These are phyloP conservation scores for Heliconius congener DNA, from an alignment of 1,140 invertebrate species.

Conservation along the genomic window DNA sequence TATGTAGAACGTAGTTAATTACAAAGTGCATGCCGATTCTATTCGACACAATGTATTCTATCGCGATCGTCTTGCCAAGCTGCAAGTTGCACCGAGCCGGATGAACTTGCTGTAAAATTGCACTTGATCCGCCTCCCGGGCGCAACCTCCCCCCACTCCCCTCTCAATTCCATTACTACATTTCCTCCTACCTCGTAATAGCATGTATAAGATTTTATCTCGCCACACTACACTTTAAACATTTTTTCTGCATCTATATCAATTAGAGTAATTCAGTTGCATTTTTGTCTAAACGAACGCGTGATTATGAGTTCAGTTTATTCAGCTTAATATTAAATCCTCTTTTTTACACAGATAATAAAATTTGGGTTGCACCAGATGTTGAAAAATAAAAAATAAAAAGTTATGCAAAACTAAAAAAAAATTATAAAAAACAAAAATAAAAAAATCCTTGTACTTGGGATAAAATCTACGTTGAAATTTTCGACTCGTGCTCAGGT, in stretches of 20 bases:
- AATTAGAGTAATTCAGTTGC: background rate
- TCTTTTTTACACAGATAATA: no score
- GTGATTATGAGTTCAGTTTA: background rate
- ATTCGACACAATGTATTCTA: conserved; percentile 25
- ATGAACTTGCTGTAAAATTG: conserved; percentile 67
- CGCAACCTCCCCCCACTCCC: conserved; percentile 19
- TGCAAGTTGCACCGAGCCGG: conserved; percentile 48
- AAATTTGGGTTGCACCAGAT: no score
- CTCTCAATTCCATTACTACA: conserved; percentile 47
- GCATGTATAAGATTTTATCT: conserved; percentile 23
- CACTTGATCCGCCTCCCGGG: conserved; percentile 58
- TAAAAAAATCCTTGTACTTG: no score
- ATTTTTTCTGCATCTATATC: background rate
- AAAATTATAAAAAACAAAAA: no score
- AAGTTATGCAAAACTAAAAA: no score
- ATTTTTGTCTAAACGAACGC: background rate
- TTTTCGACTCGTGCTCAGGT: conserved; percentile 22
- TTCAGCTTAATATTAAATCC: no score
- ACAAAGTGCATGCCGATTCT: background rate
- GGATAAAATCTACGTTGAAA: background rate
- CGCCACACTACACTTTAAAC: background rate
- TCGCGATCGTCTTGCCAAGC: conserved; percentile 28
- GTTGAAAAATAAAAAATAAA: no score
- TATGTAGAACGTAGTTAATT: background rate
- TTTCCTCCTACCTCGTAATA: conserved; percentile 36